Base-by-base conservation (phyloP, 2,797 vertebrate genomes). In the Erethizon dorsatum region DNA sequence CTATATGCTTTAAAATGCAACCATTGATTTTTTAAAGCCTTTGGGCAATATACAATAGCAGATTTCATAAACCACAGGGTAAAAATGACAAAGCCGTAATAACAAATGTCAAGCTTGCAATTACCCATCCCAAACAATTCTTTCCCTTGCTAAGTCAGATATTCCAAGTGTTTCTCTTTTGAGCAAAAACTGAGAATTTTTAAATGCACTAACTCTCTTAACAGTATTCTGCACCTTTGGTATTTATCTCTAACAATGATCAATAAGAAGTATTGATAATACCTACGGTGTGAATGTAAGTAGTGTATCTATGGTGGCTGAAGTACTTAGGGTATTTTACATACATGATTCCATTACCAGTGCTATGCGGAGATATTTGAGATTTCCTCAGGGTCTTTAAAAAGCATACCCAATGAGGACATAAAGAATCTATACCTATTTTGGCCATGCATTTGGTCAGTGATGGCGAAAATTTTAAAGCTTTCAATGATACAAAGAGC, bases 21-120 rank as follows among this genome's bases (percentile, higher is more conserved):
- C 93, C 97, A 98, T 97, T 98, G 98, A 98, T 98, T 98, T 98
- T 97, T 96, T 67, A 97, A 97, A 97, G 96, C 98, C 97, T 98
- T 92, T 97, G 96, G 97, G 98, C 98, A 96, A 98, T 96, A 97
- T 98, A 96, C 97, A 97, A 97, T 92, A 97, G 96, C 90, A 97
- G 90, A 97, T 98, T 98, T 98, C 97, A 97, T 97, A 98, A 98
- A 97, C 93, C 90, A 96, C 63, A 94, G 91, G 97, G 85, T 94
- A 98, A 98, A 97, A 98, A 98, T 96, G 97, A 98, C 97, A 97
- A 98, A 98, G 97, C 93, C 97, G 98, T 98, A 98, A 97, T 94
- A 98, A 98, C 97, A 97, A 98, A 98, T 98, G 98, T 97, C 97
- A 98, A 94, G 69, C 69, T 96, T 88, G 97, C 98, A 97, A 97